These are phyloP conservation scores for Muscicapa striata DNA, from an alignment of 2,797 vertebrate species.

Conservation along the genomic window DNA sequence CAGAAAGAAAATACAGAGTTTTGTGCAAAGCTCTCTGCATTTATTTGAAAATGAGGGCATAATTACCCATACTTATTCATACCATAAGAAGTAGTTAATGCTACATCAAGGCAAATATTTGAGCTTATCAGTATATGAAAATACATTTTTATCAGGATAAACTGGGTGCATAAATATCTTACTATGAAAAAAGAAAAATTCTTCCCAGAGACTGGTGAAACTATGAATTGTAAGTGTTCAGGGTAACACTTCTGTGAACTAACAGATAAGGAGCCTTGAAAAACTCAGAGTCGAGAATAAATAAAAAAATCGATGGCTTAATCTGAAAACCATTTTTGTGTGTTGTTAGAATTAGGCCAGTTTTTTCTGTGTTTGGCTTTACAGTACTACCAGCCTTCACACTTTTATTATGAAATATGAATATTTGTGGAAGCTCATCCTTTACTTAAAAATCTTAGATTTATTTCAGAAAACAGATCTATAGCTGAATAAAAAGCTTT, in stretches of 20 bases:
- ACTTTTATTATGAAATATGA: neutral
- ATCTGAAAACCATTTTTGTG: neutral
- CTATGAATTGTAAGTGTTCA: neutral
- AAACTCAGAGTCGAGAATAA: constrained; percentile 13
- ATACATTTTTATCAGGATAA: neutral
- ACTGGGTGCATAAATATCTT: neutral
- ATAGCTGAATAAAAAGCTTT: neutral
- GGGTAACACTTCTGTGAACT: neutral
- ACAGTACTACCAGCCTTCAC: neutral
- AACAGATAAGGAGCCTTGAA: constrained; percentile 5
- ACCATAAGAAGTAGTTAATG: neutral
- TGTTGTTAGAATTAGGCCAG: neutral
- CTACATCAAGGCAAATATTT: constrained; percentile 17
- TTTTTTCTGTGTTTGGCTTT: neutral
- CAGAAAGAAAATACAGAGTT: neutral
- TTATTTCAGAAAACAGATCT: neutral
- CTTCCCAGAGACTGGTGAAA: neutral
- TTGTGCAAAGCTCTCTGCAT: neutral
- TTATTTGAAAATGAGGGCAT: neutral
- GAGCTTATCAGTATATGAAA: neutral
- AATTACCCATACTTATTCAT: neutral
- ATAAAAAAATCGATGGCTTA: neutral
- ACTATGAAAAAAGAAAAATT: neutral
- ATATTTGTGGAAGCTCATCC: neutral
- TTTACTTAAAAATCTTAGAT: neutral